Evolutionary conservation across 1,140 invertebrate species (phyloP).

Genomic region (Platorchestia sp.): DNA sequence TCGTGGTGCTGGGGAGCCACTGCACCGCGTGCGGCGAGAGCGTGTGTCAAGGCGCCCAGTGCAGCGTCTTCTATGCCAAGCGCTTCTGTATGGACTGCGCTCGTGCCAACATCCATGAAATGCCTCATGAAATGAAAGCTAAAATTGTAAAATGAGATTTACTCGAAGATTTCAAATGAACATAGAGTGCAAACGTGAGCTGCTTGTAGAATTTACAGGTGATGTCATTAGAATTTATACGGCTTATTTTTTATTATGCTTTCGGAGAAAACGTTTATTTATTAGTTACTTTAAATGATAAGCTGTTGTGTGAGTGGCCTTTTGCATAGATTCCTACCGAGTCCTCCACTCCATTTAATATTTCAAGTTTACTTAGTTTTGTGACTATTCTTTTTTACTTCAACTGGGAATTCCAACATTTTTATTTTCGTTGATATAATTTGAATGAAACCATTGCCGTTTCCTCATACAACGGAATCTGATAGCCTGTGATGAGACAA

Average conservation of each 20-base stretch:
- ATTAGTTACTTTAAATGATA: no score
- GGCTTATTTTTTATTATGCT: no score
- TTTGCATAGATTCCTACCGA: no score
- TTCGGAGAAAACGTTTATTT: no score
- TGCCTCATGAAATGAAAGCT: slow-evolving; percentile 7
- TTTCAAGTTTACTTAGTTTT: background rate
- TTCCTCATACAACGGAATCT: background rate
- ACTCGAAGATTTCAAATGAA: background rate
- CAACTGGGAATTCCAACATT: background rate
- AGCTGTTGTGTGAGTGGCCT: no score
- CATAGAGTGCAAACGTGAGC: background rate
- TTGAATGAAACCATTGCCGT: background rate
- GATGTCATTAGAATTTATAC: background rate
- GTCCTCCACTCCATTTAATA: no score
- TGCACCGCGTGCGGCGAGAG: background rate
- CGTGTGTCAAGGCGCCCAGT: slow-evolving; percentile 39
- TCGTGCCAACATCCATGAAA: background rate
- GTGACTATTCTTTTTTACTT: background rate
- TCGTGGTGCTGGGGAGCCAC: slow-evolving; percentile 48
- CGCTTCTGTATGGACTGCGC: slow-evolving; percentile 56
- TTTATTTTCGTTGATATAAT: background rate
- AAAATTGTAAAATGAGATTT: slow-evolving; percentile 1
- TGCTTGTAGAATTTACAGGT: background rate
- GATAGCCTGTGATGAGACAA: background rate
- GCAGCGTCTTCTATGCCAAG: slow-evolving; percentile 58